phyloP scores from a whole-genome alignment of 2,113 vertebrate species.

The Perccottus glenii region DNA sequence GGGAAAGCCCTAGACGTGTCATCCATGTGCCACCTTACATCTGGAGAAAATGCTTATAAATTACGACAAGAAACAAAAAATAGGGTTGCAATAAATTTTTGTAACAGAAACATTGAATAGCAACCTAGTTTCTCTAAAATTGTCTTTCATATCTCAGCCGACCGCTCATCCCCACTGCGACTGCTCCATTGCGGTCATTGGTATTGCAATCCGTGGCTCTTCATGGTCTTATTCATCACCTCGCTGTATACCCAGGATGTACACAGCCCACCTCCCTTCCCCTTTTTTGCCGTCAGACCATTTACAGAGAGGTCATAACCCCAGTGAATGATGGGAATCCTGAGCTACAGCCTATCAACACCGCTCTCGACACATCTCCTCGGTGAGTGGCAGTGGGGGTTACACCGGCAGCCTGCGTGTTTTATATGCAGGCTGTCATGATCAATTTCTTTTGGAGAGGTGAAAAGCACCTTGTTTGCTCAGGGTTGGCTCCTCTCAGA shows the following conservation, averaged over 20 bases:
- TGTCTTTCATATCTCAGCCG: constrained; percentile 9
- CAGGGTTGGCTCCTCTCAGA: no score
- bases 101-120: no score
- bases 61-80: no score
- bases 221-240: constrained; percentile 47
- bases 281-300: constrained; percentile 53
- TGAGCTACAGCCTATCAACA: constrained; percentile 70
- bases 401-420: constrained; percentile 19
- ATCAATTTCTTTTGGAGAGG: constrained; percentile 66
- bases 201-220: constrained; percentile 24
- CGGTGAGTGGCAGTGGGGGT: constrained; percentile 6
- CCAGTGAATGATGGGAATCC: constrained; percentile 73
- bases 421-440: constrained; percentile 61
- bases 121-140: neutral
- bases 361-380: constrained; percentile 13
- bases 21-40: no score
- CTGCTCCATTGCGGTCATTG: constrained; percentile 22
- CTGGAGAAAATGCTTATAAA: no score
- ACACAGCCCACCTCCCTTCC: constrained; percentile 47
- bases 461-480: constrained; percentile 42
- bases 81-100: no score
- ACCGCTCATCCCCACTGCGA: constrained; percentile 12
- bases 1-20: no score
- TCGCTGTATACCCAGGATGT: constrained; percentile 26
- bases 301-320: constrained; percentile 77